Percentiles rank a stretch among this genome's conserved stretches.
Conservation (phyloP, 2,888 invertebrate species). For the Drosophila atripex region DNA sequence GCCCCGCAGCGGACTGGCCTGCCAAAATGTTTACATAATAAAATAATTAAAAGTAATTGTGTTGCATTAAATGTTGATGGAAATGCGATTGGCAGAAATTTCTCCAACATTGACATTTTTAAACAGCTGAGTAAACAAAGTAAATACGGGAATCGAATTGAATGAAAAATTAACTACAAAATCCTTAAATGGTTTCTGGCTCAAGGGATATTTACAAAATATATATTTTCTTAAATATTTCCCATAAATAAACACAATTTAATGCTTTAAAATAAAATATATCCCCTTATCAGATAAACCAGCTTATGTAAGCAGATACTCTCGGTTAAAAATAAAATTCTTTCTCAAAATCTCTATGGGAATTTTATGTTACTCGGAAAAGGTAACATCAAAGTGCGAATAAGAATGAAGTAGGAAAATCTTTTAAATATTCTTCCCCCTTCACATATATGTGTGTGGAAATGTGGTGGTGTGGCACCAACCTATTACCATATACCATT, state of each 20-base stretch:
- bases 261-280: not conserved
- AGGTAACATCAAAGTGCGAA: slow-evolving; percentile 37
- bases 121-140: not conserved
- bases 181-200: not conserved
- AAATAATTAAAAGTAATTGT: slow-evolving; percentile 62
- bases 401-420: slow-evolving; percentile 18
- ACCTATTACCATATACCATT: slow-evolving; percentile 58
- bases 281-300: not conserved
- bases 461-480: slow-evolving; percentile 15
- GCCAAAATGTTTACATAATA: slow-evolving; percentile 45
- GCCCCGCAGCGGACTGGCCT: slow-evolving; percentile 14
- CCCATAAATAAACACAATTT: no score
- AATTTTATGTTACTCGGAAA: not conserved
- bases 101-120: slow-evolving; percentile 22
- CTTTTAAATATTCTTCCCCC: slow-evolving; percentile 29
- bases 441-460: slow-evolving; percentile 3
- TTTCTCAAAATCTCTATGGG: not conserved
- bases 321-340: not conserved
- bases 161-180: not conserved
- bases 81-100: slow-evolving; percentile 7
- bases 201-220: not conserved
- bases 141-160: slow-evolving; percentile 6
- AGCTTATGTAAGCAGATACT: slow-evolving; percentile 2
- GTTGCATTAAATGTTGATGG: slow-evolving; percentile 43
- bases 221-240: not conserved